phyloP scores from a whole-genome alignment of 2,888 invertebrate genomes.

The Cataglyphis albicans region DNA sequence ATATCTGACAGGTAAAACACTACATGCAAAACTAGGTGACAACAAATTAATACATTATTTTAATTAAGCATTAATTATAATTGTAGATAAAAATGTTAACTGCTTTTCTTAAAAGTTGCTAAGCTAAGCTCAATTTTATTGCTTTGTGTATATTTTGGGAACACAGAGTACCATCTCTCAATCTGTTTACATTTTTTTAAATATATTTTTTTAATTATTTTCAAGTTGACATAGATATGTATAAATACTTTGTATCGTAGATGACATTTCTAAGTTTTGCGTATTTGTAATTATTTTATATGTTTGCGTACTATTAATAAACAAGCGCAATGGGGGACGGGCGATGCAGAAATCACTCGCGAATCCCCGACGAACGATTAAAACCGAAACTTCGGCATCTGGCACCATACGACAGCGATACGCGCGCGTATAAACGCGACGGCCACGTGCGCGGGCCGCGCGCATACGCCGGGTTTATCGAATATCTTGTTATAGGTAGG shows the following conservation, averaged over 20 bases:
- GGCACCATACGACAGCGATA: conserved; percentile 63
- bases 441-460: conserved; percentile 64
- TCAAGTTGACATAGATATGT: not conserved
- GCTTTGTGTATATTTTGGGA: not conserved
- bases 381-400: conserved; percentile 78
- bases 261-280: not conserved
- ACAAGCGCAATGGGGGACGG: conserved; percentile 59
- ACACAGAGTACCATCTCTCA: not conserved
- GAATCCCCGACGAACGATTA: conserved; percentile 77
- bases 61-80: not conserved
- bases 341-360: conserved; percentile 66
- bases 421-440: conserved; percentile 73
- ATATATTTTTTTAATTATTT: not conserved
- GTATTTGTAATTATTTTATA: conserved; percentile 21
- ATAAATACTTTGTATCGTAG: not conserved
- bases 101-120: not conserved
- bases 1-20: conserved; percentile 91
- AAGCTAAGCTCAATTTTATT: not conserved
- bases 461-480: conserved; percentile 77
- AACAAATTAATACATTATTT: not conserved
- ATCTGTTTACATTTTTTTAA: not conserved
- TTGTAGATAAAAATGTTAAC: not conserved
- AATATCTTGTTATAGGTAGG: conserved; percentile 83
- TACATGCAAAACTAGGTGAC: not conserved
- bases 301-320: conserved; percentile 68